Conservation (phyloP, 2,113 vertebrate species). For the Eonycteris spelaea region DNA sequence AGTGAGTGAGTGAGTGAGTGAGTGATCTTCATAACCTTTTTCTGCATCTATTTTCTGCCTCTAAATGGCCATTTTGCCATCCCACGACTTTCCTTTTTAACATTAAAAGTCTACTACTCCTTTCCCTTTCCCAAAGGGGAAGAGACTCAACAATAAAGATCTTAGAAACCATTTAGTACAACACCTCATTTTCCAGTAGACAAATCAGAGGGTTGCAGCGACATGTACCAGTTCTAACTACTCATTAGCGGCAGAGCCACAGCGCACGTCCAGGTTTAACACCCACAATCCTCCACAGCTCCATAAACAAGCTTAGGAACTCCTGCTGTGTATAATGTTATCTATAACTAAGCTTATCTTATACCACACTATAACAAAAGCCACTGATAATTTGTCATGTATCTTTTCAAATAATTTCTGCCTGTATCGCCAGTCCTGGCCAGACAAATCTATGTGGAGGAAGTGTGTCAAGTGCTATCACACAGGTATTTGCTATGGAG, state of each 20-base stretch:
- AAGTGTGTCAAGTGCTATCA: rapidly evolving
- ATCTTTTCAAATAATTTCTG: background rate
- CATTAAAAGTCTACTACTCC: background rate
- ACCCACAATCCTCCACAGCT: background rate
- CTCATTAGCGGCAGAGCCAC: background rate
- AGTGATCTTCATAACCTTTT: background rate
- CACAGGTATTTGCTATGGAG: rapidly evolving
- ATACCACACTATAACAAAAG: background rate
- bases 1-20: no score
- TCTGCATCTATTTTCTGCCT: background rate
- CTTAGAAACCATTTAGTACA: background rate
- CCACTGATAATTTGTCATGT: background rate
- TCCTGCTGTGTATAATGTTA: background rate
- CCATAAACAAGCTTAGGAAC: background rate
- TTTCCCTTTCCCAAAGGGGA: background rate
- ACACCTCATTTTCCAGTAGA: background rate
- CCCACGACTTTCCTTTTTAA: background rate
- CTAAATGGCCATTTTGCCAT: background rate
- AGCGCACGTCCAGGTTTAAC: background rate
- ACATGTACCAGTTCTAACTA: no score
- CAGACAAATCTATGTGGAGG: background rate
- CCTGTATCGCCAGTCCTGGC: background rate
- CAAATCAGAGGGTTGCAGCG: background rate
- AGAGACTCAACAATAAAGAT: background rate
- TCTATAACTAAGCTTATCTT: background rate